Conservation (phyloP, 2,113 vertebrate genomes). For the Poeciliopsis retropinna region DNA sequence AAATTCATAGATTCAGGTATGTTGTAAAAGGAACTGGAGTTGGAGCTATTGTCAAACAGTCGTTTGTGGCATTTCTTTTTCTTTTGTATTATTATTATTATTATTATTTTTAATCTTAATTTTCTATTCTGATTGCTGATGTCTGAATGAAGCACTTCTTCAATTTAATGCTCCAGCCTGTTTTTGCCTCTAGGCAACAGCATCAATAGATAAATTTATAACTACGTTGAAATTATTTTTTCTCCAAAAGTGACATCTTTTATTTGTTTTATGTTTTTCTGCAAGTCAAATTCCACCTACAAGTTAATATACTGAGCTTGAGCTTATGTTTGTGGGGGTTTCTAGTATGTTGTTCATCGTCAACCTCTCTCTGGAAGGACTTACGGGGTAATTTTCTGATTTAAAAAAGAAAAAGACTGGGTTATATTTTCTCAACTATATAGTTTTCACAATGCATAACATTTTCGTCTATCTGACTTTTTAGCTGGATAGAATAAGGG, state of each 20-base stretch:
- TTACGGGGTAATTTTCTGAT: slow-evolving; percentile 28
- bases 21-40: neutral
- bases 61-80: neutral
- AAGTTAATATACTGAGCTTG: slow-evolving; percentile 29
- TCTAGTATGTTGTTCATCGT: slow-evolving; percentile 7
- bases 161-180: slow-evolving; percentile 50
- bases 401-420: neutral
- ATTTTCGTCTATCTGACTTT: neutral
- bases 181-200: slow-evolving; percentile 36
- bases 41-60: slow-evolving; percentile 19
- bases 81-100: slow-evolving; percentile 43
- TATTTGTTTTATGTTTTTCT: slow-evolving; percentile 33
- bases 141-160: slow-evolving; percentile 35
- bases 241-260: slow-evolving; percentile 11
- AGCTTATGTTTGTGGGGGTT: slow-evolving; percentile 8
- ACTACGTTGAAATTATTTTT: slow-evolving; percentile 23
- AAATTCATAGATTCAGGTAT: slow-evolving; percentile 20
- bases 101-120: slow-evolving; percentile 31
- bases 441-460: neutral
- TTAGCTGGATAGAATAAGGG: no score
- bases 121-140: slow-evolving; percentile 27
- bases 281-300: slow-evolving; percentile 25
- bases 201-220: slow-evolving; percentile 25
- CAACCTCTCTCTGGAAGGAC: slow-evolving; percentile 16
- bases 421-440: slow-evolving; percentile 13